Evolutionary conservation across 2,888 invertebrate genomes (phyloP).

Genomic region (Carcina quercana): DNA sequence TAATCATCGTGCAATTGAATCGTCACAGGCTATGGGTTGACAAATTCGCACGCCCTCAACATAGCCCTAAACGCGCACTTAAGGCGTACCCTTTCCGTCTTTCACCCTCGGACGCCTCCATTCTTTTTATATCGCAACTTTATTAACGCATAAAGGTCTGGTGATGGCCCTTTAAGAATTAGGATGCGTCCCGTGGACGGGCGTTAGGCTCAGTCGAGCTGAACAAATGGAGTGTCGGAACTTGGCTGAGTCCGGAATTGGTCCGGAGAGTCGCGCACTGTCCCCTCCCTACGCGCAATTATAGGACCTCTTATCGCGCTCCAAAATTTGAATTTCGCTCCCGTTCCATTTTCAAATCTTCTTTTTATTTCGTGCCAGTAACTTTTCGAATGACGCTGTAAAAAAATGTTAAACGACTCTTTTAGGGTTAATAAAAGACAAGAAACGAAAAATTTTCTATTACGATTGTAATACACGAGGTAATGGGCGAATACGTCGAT

Average conservation of each 20-base stretch:
- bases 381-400: constrained; percentile 2
- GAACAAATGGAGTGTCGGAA: constrained; percentile 68
- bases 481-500: constrained; percentile 51
- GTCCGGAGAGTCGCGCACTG: constrained; percentile 30
- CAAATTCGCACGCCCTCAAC: constrained; percentile 72
- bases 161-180: constrained; percentile 73
- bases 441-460: constrained; percentile 36
- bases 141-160: constrained; percentile 74
- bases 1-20: constrained; percentile 65
- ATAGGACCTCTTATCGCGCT: constrained; percentile 54
- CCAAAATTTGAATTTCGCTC: constrained; percentile 53
- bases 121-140: constrained; percentile 75
- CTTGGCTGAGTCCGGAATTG: constrained; percentile 21
- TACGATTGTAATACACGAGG: constrained; percentile 59
- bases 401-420: constrained; percentile 2
- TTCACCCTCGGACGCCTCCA: constrained; percentile 70
- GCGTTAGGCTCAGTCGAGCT: constrained; percentile 49
- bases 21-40: constrained; percentile 58
- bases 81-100: constrained; percentile 65
- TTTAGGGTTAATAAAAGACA: constrained; percentile 5
- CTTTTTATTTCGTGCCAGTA: not conserved
- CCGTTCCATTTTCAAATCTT: constrained; percentile 19
- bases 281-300: constrained; percentile 53
- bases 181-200: constrained; percentile 64
- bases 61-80: constrained; percentile 71